These are phyloP conservation scores for Xiphophorus couchianus DNA, from an alignment of 2,113 vertebrate species.

Conservation along the genomic window DNA sequence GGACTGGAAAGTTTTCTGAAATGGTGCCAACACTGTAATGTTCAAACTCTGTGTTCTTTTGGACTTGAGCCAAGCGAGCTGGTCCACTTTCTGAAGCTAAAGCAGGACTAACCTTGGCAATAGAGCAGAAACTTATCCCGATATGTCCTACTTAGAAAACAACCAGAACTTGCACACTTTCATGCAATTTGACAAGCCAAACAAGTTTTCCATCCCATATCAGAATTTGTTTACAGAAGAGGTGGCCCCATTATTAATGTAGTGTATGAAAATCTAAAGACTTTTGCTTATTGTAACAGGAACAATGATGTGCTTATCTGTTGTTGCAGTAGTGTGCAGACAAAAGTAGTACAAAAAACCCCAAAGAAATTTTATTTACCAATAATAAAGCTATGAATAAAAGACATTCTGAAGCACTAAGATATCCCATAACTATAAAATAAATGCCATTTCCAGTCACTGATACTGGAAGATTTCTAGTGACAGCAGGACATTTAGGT, in stretches of 20 bases:
- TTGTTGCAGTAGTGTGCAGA: not conserved
- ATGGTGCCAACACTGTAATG: not conserved
- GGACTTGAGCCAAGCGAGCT: not conserved
- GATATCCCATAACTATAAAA: too few species aligned
- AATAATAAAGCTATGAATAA: too few species aligned
- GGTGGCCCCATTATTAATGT: not conserved
- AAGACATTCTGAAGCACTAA: too few species aligned
- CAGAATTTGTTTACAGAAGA: not conserved
- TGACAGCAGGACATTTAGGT: too few species aligned
- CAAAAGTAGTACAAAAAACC: too few species aligned
- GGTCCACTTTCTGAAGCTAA: conserved; percentile 13
- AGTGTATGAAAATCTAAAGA: not conserved
- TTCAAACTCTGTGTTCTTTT: not conserved
- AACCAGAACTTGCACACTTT: not conserved
- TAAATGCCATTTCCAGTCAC: too few species aligned
- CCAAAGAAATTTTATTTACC: not conserved
- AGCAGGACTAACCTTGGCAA: not conserved
- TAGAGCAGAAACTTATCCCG: not conserved
- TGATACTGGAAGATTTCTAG: too few species aligned
- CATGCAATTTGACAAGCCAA: not conserved
- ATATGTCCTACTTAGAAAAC: conserved; percentile 6
- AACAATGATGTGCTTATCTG: not conserved
- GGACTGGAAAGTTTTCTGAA: conserved; percentile 1
- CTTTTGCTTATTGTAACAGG: not conserved
- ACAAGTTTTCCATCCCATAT: not conserved